phyloP scores from a whole-genome alignment of 2,113 vertebrate genomes.

The Notarius lentiginosus region DNA sequence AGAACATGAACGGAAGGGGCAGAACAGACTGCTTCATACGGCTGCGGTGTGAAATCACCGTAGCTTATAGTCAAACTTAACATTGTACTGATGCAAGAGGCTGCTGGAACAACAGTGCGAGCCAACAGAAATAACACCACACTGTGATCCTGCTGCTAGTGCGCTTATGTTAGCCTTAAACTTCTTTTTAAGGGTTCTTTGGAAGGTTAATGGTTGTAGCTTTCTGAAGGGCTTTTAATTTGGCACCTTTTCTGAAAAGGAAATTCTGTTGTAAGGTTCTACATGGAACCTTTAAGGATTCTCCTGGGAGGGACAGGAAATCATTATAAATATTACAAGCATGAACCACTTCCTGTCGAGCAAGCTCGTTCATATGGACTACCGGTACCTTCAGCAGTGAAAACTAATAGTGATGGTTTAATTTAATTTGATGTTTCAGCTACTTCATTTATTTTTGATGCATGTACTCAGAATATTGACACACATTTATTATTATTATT shows the following conservation, averaged over 20 bases:
- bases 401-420: neutral
- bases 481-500: neutral
- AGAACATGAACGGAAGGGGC: neutral
- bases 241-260: neutral
- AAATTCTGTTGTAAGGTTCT: neutral
- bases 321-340: neutral
- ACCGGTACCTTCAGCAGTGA: neutral
- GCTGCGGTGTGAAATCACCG: neutral
- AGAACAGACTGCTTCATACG: neutral
- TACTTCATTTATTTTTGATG: slow-evolving; percentile 9
- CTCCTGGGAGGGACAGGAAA: neutral
- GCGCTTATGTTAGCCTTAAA: neutral
- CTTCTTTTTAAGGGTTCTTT: too few relatives aligned
- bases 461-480: slow-evolving; percentile 23
- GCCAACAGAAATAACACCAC: neutral
- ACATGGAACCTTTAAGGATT: neutral
- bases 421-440: neutral
- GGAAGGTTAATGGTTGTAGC: neutral
- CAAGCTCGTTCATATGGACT: neutral
- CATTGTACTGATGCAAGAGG: neutral
- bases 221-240: neutral
- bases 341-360: neutral
- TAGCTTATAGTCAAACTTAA: neutral
- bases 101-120: neutral
- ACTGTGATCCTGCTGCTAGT: neutral